Percentiles rank a stretch among this genome's conserved stretches.
phyloP scores from a whole-genome alignment of 2,113 vertebrate genomes.

The Ibidorhyncha struthersii region DNA sequence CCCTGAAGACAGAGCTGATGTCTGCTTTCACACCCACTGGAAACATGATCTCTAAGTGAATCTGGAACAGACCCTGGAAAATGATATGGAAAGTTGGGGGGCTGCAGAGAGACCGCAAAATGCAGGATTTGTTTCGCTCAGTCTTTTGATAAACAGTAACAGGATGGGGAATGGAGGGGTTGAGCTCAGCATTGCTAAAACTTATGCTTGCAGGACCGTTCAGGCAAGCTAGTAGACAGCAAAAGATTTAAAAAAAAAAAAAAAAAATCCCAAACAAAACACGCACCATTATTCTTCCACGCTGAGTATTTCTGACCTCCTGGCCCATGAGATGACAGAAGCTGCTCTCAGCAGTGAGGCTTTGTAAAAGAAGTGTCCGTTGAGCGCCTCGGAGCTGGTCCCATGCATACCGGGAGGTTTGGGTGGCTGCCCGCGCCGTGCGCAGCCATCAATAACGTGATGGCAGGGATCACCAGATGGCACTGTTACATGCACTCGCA shows the following conservation, averaged over 20 bases:
- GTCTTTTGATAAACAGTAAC: neutral
- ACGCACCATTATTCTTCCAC: neutral
- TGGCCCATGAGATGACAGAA: neutral
- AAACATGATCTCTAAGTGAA: neutral
- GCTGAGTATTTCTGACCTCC: neutral
- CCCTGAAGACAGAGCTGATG: neutral
- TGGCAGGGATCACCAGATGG: neutral
- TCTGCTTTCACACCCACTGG: neutral
- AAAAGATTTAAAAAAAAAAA: neutral
- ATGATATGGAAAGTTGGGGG: neutral
- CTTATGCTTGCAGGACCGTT: neutral
- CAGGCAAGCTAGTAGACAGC: neutral
- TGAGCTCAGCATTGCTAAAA: neutral
- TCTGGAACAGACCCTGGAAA: neutral
- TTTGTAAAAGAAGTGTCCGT: neutral
- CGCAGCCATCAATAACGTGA: rapidly evolving
- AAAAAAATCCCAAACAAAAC: too few relatives aligned
- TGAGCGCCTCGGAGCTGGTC: neutral
- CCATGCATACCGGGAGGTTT: rapidly evolving
- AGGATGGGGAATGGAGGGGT: neutral
- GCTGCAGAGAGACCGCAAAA: rapidly evolving
- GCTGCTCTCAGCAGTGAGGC: neutral
- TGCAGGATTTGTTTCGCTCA: neutral
- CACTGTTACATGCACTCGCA: neutral
- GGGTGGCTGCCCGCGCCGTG: neutral